Base-by-base conservation (phyloP, 2,113 vertebrate genomes). In the Piaya cayana region DNA sequence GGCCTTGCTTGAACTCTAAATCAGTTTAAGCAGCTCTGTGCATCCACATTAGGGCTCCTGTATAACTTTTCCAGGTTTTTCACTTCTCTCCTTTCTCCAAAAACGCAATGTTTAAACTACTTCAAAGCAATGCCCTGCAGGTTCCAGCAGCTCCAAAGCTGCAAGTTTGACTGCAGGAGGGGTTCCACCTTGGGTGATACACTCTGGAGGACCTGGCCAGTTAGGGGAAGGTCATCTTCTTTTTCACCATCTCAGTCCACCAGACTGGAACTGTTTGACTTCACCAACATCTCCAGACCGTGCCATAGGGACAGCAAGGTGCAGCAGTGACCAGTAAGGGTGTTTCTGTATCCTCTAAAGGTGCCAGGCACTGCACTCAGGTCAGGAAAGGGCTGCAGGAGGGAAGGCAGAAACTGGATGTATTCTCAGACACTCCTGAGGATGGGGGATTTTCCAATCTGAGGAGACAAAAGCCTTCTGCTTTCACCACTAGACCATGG, bases 391-490 rank as follows among this genome's bases (percentile, higher is more conserved):
- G 16, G 39, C 79, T 82, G 34, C 53, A 68, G 52, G 15, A 91
- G 42, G 55, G 47, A 86, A 86, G 76, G 60, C 22, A 90, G 71
- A 60, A 86, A 36, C 36, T 2, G 1, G 70, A 29, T 1, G 1
- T 47, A 34, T 86, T 81, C 53, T 90, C 75, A 86, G 64, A 55
- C 37, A 21, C 79, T 81, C 52, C 59, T 92, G 71, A 58, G 56
- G 60, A 86, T 56, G 55, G 45, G 36, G 32, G 50, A 67, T 92
- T 93, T 94, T 90, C 82, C 76, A 59, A 6, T 50, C 7, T 42
- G 60, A 77, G 29, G n/a, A 52, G 82, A 95, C 45, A 93, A 95
- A 95, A 94, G 76, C 56, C 42, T 81, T 88, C 88, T 95, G 82
- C 92, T 90, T 94, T 94, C 82, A 90, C 45, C 67, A 49, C 36